phyloP scores from a whole-genome alignment of 2,888 invertebrate species.

The Ormyrus pomaceus region DNA sequence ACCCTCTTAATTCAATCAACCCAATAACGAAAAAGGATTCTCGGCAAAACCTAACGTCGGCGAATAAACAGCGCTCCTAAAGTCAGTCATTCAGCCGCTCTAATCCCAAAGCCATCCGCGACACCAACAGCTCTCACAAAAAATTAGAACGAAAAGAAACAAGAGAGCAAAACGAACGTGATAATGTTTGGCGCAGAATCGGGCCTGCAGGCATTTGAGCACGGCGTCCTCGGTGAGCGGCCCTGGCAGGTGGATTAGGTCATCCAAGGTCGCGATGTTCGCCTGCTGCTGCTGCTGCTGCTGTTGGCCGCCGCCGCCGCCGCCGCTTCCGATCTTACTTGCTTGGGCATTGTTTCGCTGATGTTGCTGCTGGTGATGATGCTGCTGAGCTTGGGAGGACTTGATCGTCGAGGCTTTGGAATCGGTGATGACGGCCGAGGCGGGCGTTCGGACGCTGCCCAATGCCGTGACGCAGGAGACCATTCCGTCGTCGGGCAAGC shows the following conservation, averaged over 20 bases:
- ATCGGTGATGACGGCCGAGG: conserved; percentile 67
- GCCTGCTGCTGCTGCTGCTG: conserved; percentile 42
- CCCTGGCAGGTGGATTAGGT: conserved; percentile 93
- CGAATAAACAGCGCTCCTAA: no score
- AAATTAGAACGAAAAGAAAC: not conserved
- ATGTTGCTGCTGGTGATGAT: conserved; percentile 61
- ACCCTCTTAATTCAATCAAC: no score
- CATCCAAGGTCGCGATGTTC: conserved; percentile 82
- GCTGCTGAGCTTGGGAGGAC: not conserved
- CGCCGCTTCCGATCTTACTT: conserved; percentile 55
- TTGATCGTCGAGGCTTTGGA: conserved; percentile 62
- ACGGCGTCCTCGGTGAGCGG: conserved; percentile 96
- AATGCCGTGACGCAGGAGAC: conserved; percentile 71
- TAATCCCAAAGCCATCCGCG: no score
- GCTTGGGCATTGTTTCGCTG: conserved; percentile 50
- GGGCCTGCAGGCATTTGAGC: conserved; percentile 91
- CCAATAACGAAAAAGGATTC: no score
- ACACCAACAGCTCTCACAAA: no score
- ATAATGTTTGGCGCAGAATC: conserved; percentile 90
- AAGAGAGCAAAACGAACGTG: conserved; percentile 82
- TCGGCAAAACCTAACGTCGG: no score
- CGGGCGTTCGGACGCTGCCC: conserved; percentile 63
- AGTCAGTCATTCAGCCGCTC: no score
- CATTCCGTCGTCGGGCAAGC: conserved; percentile 70
- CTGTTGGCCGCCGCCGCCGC: conserved; percentile 62